Percentiles rank a stretch among this genome's conserved stretches.
These are phyloP conservation scores for Pelobates fuscus DNA, from an alignment of 2,113 vertebrate genomes.

Conservation along the genomic window DNA sequence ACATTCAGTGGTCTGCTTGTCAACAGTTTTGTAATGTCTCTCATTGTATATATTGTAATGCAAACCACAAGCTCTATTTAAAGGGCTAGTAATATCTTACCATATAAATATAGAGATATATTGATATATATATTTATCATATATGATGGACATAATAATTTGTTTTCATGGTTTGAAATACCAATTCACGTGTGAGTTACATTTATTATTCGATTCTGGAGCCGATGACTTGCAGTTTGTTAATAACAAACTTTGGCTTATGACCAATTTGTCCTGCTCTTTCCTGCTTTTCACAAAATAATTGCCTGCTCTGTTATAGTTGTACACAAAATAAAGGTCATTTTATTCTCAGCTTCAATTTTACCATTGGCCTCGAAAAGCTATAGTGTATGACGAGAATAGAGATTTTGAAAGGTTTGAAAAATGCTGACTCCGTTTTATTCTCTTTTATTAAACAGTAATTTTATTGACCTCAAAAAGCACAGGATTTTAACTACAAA, in stretches of 20 bases:
- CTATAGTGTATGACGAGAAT: not conserved
- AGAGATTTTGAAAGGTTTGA: not conserved
- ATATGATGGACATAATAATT: too few relatives aligned
- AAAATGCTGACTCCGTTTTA: constrained; percentile 18
- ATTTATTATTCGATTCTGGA: constrained; percentile 12
- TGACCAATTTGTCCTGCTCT: constrained; percentile 32
- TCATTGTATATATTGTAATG: too few relatives aligned
- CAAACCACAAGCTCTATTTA: too few relatives aligned
- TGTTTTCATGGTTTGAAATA: constrained; percentile 6
- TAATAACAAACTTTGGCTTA: constrained; percentile 37
- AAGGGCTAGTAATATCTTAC: too few relatives aligned
- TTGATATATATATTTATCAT: too few relatives aligned
- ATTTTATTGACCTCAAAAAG: not conserved
- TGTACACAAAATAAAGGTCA: constrained; percentile 32
- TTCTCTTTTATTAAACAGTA: not conserved
- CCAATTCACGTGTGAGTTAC: constrained; percentile 9
- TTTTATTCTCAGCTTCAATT: not conserved
- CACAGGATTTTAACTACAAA: not conserved
- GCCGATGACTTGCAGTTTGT: constrained; percentile 22
- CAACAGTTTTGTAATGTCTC: too few relatives aligned
- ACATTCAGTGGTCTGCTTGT: too few relatives aligned
- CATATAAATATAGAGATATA: too few relatives aligned
- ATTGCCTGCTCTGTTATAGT: constrained; percentile 22
- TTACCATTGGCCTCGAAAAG: not conserved
- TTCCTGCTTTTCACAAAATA: constrained; percentile 35